Percentiles rank a stretch among this genome's conserved stretches.
Evolutionary conservation across 2,113 vertebrate genomes (phyloP).

Genomic region (Chelonoidis abingdonii): DNA sequence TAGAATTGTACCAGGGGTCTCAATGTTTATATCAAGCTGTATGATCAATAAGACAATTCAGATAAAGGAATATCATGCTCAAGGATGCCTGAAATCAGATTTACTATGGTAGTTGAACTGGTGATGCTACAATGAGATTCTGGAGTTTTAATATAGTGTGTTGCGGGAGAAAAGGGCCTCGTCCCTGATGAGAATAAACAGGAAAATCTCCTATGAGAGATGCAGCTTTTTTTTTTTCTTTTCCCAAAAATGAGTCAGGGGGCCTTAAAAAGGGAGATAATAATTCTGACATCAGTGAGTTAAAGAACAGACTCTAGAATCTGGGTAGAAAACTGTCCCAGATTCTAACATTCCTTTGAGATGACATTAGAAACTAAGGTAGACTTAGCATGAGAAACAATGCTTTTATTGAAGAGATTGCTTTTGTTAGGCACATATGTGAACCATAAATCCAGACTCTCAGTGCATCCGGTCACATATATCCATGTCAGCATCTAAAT

Average conservation of each 20-base stretch:
- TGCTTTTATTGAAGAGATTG: conserved; percentile 66
- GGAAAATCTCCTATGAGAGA: neutral
- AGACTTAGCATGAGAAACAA: conserved; percentile 52
- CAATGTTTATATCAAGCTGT: neutral
- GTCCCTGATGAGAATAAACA: neutral
- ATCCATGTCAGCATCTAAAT: conserved; percentile 68
- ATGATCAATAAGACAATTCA: neutral
- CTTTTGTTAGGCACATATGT: conserved; percentile 72
- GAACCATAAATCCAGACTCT: conserved; percentile 70
- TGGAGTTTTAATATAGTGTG: neutral
- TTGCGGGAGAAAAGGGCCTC: neutral
- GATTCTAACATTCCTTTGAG: conserved; percentile 38
- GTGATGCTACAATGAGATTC: neutral
- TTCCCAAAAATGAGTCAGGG: neutral
- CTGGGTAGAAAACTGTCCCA: conserved; percentile 24
- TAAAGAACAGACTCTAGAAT: conserved; percentile 27
- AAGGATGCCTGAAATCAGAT: neutral
- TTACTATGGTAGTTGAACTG: neutral
- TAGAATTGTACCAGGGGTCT: neutral
- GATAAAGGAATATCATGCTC: neutral
- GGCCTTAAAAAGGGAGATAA: neutral
- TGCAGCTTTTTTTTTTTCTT: neutral
- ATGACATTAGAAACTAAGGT: conserved; percentile 55
- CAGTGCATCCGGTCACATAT: conserved; percentile 60
- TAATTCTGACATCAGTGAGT: conserved; percentile 38